phyloP scores from a whole-genome alignment of 2,113 vertebrate genomes.

The cat (Felis catus) region DNA sequence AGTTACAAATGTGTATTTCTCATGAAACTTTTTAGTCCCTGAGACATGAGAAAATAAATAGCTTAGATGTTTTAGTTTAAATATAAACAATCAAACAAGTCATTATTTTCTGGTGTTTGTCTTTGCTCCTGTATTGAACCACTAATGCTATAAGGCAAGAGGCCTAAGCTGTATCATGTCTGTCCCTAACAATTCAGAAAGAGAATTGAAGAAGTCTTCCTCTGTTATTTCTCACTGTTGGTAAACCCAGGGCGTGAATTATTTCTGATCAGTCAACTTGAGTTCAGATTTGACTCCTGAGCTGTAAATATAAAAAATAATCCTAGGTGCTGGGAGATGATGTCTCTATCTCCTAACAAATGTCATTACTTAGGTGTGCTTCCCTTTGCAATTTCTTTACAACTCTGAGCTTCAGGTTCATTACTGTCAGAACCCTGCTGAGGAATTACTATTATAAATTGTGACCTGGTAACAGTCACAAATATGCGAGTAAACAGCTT shows the following conservation, averaged over 20 bases:
- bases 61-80: not conserved
- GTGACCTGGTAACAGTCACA: not conserved
- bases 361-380: not conserved
- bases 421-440: not conserved
- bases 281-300: slow-evolving; percentile 35
- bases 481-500: slow-evolving; percentile 6
- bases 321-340: not conserved
- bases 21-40: not conserved
- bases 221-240: not conserved
- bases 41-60: not conserved
- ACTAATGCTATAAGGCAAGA: not conserved
- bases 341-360: not conserved
- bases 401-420: not conserved
- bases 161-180: not conserved
- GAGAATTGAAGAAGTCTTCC: not conserved
- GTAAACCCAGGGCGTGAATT: slow-evolving; percentile 24
- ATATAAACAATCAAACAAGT: not conserved
- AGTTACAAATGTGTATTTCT: not conserved
- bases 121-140: not conserved
- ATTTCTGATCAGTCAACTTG: slow-evolving; percentile 30
- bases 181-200: not conserved
- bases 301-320: slow-evolving; percentile 38
- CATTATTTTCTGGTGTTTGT: not conserved
- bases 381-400: not conserved
- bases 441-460: not conserved